A percentile compares a stretch with the other conserved stretches of the same genome.
Conservation (phyloP, 2,797 vertebrate genomes). For the Eremophila alpestris region DNA sequence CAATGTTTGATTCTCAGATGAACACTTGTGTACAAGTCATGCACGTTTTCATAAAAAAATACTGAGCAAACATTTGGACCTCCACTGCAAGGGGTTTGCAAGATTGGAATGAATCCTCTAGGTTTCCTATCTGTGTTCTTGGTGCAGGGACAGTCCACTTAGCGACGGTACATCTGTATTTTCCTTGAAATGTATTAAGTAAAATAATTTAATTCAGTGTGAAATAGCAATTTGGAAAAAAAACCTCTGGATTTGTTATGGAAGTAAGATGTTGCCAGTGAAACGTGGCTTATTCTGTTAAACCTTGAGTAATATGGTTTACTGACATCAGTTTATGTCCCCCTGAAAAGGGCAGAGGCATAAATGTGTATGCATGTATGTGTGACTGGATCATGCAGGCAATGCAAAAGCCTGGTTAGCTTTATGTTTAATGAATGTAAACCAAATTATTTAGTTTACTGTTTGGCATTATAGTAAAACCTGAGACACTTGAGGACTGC, state of each 20-base stretch:
- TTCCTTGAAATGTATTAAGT: background rate
- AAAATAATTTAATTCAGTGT: background rate
- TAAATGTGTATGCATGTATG: background rate
- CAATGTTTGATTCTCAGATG: background rate
- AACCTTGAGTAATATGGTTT: background rate
- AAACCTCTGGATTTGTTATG: background rate
- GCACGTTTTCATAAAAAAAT: background rate
- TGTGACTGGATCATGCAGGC: background rate
- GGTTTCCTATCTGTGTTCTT: background rate
- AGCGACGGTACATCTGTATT: background rate
- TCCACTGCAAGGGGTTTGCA: background rate
- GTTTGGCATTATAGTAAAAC: background rate
- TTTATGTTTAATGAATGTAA: background rate
- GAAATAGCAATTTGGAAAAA: background rate
- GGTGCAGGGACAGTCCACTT: background rate
- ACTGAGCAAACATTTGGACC: background rate
- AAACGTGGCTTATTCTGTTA: background rate
- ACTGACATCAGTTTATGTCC: background rate
- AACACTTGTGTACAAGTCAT: background rate
- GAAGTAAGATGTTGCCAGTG: background rate
- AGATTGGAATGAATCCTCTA: background rate
- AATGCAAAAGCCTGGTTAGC: background rate
- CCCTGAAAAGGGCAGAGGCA: background rate
- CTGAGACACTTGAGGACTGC: conserved; percentile 34
- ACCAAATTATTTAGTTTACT: background rate